phyloP scores from a whole-genome alignment of 2,888 invertebrate genomes.

The Siphlonurus alternatus region DNA sequence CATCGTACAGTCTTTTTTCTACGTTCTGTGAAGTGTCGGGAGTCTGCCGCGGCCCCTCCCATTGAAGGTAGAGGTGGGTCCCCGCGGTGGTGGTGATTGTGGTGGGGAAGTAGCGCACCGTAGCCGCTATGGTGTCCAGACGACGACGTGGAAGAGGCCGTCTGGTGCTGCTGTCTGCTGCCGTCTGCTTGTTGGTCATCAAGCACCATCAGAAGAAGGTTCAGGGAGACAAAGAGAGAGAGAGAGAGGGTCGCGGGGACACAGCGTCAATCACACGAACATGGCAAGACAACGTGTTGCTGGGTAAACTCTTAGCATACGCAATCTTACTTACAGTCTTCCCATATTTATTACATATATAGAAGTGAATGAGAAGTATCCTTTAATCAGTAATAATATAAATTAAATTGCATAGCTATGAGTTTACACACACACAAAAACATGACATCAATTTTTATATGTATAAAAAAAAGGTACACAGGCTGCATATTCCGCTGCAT shows the following conservation, averaged over 20 bases:
- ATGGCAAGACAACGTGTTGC: no score
- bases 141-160: neutral
- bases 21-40: conserved; percentile 66
- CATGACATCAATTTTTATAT: neutral
- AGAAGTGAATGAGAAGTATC: no score
- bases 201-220: no score
- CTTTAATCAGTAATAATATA: no score
- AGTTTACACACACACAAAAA: neutral
- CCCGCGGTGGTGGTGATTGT: conserved; percentile 5
- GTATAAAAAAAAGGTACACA: neutral
- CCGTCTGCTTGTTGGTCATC: neutral
- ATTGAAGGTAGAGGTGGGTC: neutral
- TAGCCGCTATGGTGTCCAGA: conserved; percentile 20
- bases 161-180: neutral
- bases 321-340: no score
- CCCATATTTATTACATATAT: no score
- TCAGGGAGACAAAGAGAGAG: no score
- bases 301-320: conserved; percentile 4
- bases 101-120: conserved; percentile 9
- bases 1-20: conserved; percentile 87
- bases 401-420: conserved; percentile 4
- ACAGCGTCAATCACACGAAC: conserved; percentile 1
- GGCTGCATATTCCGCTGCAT: neutral
- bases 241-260: conserved; percentile 4
- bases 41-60: conserved; percentile 43